Conservation (phyloP, 2,797 vertebrate species). For the Echeneis naucrates region DNA sequence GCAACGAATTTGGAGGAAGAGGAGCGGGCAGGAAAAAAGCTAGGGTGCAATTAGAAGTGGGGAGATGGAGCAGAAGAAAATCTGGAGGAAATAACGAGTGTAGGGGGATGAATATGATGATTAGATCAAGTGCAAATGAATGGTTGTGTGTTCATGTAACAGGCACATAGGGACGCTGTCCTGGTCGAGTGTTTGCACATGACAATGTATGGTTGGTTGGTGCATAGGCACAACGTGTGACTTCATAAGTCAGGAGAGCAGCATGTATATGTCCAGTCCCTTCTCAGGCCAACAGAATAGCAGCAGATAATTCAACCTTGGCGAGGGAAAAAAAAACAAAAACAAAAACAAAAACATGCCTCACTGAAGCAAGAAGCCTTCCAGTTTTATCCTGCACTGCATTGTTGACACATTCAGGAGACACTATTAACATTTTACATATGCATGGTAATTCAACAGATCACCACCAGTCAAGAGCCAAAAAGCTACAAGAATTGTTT, state of each 20-base stretch:
- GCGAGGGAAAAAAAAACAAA: not conserved
- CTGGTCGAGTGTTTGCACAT: not conserved
- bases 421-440: not conserved
- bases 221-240: not conserved
- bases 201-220: not conserved
- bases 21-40: constrained; percentile 26
- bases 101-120: constrained; percentile 51
- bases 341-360: no score
- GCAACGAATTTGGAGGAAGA: constrained; percentile 67
- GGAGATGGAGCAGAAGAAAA: constrained; percentile 55
- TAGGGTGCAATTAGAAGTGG: constrained; percentile 71
- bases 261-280: not conserved
- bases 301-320: constrained; percentile 3
- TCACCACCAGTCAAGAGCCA: not conserved
- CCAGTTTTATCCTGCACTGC: not conserved
- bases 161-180: constrained; percentile 9
- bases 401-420: not conserved
- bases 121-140: constrained; percentile 43
- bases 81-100: constrained; percentile 47
- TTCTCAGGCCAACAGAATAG: not conserved
- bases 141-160: constrained; percentile 2
- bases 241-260: not conserved
- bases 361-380: not conserved
- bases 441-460: not conserved
- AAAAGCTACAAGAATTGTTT: not conserved